Evolutionary conservation across 2,888 invertebrate genomes (phyloP).

Genomic region (Acanthopleura granulata): DNA sequence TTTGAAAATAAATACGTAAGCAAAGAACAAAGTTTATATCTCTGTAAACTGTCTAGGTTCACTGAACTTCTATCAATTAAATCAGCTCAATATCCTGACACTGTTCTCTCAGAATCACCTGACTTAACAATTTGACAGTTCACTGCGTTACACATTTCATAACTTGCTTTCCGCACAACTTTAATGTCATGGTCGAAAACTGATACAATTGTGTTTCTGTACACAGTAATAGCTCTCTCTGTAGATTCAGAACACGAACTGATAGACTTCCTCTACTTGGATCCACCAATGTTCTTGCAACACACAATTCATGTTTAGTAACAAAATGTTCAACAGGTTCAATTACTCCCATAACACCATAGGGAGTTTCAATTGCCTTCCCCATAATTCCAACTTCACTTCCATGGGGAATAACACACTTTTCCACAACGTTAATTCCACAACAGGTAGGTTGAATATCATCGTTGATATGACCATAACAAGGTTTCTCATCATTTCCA

Average conservation of each 20-base stretch:
- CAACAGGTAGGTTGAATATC: background rate
- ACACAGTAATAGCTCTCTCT: constrained; percentile 23
- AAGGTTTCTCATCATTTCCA: background rate
- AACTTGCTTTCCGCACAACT: background rate
- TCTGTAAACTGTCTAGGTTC: background rate
- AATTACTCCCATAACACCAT: background rate
- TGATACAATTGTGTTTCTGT: background rate
- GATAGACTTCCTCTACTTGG: constrained; percentile 20
- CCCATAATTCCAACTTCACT: background rate
- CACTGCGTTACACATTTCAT: background rate
- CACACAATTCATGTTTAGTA: background rate
- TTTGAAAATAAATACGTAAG: constrained; percentile 21
- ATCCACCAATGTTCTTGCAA: constrained; percentile 21
- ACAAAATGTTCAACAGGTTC: constrained; percentile 3
- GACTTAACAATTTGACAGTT: no score
- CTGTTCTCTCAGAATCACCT: background rate
- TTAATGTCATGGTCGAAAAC: constrained; percentile 1
- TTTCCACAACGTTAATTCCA: background rate
- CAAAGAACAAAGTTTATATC: background rate
- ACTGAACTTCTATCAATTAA: background rate
- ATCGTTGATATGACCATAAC: background rate
- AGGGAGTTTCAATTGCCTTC: background rate
- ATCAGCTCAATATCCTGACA: background rate
- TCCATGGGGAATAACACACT: background rate
- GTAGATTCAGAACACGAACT: constrained; percentile 22